These are phyloP conservation scores for Strigamia transsilvanica DNA, from an alignment of 2,888 invertebrate species.

Conservation along the genomic window DNA sequence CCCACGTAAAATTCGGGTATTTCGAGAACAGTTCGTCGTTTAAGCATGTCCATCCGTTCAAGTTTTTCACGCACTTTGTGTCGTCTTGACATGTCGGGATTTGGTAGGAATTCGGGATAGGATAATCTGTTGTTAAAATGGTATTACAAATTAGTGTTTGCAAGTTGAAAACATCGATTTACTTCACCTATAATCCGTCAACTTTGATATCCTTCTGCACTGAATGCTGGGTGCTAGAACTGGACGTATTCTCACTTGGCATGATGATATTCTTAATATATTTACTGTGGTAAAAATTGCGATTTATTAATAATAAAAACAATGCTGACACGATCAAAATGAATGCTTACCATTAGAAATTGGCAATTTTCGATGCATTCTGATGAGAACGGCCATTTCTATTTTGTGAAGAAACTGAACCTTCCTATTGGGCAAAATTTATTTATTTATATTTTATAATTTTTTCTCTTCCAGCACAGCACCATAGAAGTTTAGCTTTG, in stretches of 20 bases:
- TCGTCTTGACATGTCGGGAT: slow-evolving; percentile 79
- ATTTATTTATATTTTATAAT: too few relatives aligned
- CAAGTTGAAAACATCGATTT: too few relatives aligned
- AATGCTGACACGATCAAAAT: not conserved
- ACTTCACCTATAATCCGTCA: not conserved
- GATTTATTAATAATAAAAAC: not conserved
- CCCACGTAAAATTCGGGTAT: slow-evolving; percentile 99
- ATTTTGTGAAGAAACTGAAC: not conserved
- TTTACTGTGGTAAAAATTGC: not conserved
- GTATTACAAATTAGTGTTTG: too few relatives aligned
- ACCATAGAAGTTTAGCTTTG: too few relatives aligned
- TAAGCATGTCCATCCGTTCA: slow-evolving; percentile 92
- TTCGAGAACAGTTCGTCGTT: slow-evolving; percentile 79
- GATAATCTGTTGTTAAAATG: slow-evolving; percentile 67
- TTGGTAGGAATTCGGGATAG: slow-evolving; percentile 93
- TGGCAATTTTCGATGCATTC: not conserved
- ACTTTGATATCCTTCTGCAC: not conserved
- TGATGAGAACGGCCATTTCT: not conserved
- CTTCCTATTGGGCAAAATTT: too few relatives aligned
- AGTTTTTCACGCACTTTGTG: slow-evolving; percentile 85
- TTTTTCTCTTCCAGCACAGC: too few relatives aligned
- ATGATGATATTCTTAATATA: not conserved
- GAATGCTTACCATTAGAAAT: not conserved
- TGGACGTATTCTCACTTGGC: not conserved
- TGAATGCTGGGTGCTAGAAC: not conserved